phyloP scores from a whole-genome alignment of 2,113 vertebrate genomes.

The Trogon melanurus region DNA sequence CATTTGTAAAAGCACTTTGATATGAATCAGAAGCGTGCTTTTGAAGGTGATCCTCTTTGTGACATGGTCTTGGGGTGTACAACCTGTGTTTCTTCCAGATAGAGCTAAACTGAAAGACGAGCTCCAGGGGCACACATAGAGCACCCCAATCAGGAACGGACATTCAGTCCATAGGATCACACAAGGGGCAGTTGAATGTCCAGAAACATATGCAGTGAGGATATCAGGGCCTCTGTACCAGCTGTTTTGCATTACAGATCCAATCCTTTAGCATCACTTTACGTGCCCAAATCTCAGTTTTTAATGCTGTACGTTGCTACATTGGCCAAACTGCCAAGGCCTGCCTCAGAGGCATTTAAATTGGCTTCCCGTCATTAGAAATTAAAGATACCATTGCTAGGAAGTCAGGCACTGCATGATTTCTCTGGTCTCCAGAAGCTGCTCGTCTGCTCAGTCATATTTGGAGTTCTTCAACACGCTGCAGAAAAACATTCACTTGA shows the following conservation, averaged over 20 bases:
- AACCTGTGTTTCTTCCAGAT: not conserved
- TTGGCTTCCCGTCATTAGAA: not conserved
- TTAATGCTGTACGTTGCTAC: not conserved
- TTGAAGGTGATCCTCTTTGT: not conserved
- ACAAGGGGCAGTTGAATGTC: not conserved
- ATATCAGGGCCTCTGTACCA: not conserved
- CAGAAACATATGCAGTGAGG: not conserved
- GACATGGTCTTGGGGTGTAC: not conserved
- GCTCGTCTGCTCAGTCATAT: not conserved
- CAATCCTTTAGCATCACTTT: not conserved
- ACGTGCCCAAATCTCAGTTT: not conserved
- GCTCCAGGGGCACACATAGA: not conserved
- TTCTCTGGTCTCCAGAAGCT: not conserved
- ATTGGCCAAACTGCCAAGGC: not conserved
- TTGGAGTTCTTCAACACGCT: not conserved
- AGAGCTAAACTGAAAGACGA: not conserved
- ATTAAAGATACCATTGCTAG: not conserved
- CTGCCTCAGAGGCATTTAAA: not conserved
- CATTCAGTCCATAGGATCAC: not conserved
- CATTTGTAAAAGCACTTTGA: not conserved
- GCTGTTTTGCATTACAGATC: not conserved
- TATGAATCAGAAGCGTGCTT: fast-evolving
- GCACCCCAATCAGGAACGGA: not conserved
- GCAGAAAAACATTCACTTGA: not conserved
- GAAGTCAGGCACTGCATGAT: fast-evolving